Evolutionary conservation across 1,140 invertebrate genomes (phyloP).

Genomic region (Hycleus cichorii): DNA sequence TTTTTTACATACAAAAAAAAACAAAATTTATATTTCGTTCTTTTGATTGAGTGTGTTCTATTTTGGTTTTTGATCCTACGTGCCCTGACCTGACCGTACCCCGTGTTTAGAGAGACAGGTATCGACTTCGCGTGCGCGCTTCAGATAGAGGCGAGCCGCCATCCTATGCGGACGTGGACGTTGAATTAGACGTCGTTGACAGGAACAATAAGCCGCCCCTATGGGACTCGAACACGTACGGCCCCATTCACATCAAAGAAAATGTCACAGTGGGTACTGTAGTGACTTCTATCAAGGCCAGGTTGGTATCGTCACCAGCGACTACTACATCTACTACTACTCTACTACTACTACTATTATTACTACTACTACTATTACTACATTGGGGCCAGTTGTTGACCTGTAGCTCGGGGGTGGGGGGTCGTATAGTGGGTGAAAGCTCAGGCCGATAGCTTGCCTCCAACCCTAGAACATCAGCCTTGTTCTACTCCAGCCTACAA

Average conservation of each 20-base stretch:
- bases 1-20: not conserved
- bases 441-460: conserved; percentile 11
- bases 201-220: conserved; percentile 95
- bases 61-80: conserved; percentile 37
- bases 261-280: conserved; percentile 96
- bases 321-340: not conserved
- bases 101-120: conserved; percentile 78
- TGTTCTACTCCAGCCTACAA: no score
- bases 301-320: conserved; percentile 71
- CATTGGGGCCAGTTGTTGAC: conserved; percentile 8
- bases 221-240: conserved; percentile 89
- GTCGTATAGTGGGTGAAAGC: conserved; percentile 8
- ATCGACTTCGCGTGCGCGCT: conserved; percentile 87
- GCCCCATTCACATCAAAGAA: conserved; percentile 93
- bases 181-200: conserved; percentile 95
- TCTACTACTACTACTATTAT: not conserved
- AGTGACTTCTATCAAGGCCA: conserved; percentile 93
- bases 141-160: conserved; percentile 83
- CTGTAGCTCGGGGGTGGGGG: conserved; percentile 16
- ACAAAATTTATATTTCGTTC: conserved; percentile 12
- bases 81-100: conserved; percentile 40
- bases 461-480: not conserved
- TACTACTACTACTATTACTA: not conserved
- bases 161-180: conserved; percentile 87
- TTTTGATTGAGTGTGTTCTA: conserved; percentile 33